Conservation (phyloP, 2,888 invertebrate genomes). For the Napeogenes inachia region DNA sequence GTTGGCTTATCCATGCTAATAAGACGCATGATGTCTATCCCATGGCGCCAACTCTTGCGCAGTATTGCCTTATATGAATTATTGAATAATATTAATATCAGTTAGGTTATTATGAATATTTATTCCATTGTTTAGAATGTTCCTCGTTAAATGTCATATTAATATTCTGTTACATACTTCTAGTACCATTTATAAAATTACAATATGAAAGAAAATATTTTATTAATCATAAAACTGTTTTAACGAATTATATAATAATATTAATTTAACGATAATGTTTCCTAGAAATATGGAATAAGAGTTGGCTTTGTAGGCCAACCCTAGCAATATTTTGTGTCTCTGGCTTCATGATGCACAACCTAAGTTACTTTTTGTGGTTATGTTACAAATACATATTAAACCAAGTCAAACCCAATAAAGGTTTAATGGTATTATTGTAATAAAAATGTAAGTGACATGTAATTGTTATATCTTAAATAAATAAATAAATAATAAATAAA, state of each 20-base stretch:
- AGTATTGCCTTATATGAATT: conserved; percentile 59
- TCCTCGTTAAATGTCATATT: conserved; percentile 4
- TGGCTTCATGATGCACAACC: no score
- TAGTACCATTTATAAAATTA: neutral
- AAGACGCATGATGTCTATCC: conserved; percentile 29
- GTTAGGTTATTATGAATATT: conserved; percentile 44
- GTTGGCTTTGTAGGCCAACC: no score
- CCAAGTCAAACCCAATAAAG: no score
- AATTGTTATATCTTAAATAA: no score
- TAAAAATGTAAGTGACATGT: no score
- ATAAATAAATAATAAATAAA: no score
- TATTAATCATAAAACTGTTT: neutral
- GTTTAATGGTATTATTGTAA: no score
- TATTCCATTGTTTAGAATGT: conserved; percentile 18
- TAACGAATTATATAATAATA: neutral
- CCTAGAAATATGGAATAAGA: no score
- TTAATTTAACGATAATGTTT: neutral
- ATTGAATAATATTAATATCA: conserved; percentile 55
- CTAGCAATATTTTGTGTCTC: no score
- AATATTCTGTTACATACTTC: neutral
- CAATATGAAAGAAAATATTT: neutral
- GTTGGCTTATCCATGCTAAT: conserved; percentile 11
- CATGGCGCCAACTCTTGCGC: conserved; percentile 61
- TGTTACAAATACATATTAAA: no score
- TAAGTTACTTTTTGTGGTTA: no score